Percentiles rank a stretch among this genome's conserved stretches.
phyloP scores from a whole-genome alignment of 2,888 invertebrate species.

The Polydesmus complanatus region DNA sequence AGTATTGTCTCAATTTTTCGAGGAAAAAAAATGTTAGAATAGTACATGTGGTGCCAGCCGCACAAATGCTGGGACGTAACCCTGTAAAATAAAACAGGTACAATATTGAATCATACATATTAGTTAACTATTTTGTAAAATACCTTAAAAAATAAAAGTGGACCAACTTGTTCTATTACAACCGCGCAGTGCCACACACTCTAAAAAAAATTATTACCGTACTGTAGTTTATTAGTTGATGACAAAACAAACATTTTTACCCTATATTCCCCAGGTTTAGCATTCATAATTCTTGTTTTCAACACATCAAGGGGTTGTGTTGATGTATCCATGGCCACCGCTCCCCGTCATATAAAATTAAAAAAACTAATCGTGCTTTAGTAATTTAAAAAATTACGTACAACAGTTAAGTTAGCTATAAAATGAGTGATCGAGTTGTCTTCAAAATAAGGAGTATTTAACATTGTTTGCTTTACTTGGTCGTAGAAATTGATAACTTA shows the following conservation, averaged over 20 bases:
- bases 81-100: no score
- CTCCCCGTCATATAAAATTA: conserved; percentile 52
- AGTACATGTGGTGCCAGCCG: conserved; percentile 93
- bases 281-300: conserved; percentile 96
- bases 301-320: conserved; percentile 96
- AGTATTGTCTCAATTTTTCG: conserved; percentile 77
- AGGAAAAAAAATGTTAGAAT: conserved; percentile 89
- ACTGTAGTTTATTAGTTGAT: no score
- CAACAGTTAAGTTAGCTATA: conserved; percentile 68
- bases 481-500: conserved; percentile 83
- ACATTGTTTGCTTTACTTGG: conserved; percentile 61
- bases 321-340: conserved; percentile 74
- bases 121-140: conserved; percentile 16
- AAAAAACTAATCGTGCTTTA: neutral
- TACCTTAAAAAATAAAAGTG: conserved; percentile 82
- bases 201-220: no score
- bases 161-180: conserved; percentile 77
- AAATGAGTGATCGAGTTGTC: conserved; percentile 84
- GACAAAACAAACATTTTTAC: no score
- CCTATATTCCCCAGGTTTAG: conserved; percentile 77
- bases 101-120: conserved; percentile 6
- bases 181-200: conserved; percentile 53
- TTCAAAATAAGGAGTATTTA: conserved; percentile 53
- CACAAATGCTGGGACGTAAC: conserved; percentile 89
- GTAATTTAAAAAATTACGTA: no score